Percentiles rank a stretch among this genome's conserved stretches.
Evolutionary conservation across 2,797 vertebrate species (phyloP).

Genomic region (Sebastes matsubarae): DNA sequence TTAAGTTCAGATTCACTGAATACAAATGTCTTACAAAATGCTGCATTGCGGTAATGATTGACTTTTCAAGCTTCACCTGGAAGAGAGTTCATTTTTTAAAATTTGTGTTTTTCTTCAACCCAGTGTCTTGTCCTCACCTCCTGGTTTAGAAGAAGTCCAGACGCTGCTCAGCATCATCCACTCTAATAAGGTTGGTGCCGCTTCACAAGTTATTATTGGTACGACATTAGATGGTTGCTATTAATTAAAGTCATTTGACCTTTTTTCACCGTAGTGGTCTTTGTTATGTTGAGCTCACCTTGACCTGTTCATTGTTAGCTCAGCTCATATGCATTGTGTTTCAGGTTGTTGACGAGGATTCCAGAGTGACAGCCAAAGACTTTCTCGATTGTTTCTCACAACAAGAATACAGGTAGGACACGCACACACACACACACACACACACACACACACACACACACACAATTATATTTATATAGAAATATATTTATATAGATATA

Average conservation of each 20-base stretch:
- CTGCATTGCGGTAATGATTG: neutral
- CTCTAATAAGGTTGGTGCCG: slow-evolving; percentile 58
- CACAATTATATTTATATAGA: neutral
- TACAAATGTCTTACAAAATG: neutral
- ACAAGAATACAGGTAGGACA: slow-evolving; percentile 69
- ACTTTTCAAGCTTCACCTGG: neutral
- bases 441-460: neutral
- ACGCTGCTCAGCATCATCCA: slow-evolving; percentile 59
- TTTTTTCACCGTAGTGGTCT: neutral
- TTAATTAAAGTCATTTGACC: neutral
- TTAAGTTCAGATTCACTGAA: neutral
- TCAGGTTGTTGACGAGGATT: slow-evolving; percentile 58
- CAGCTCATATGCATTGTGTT: slow-evolving; percentile 26
- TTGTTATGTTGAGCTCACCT: neutral
- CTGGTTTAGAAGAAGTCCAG: slow-evolving; percentile 54
- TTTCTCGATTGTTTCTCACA: slow-evolving; percentile 69
- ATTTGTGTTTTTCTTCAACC: neutral
- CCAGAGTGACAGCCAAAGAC: slow-evolving; percentile 56
- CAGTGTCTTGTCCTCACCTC: slow-evolving; percentile 65
- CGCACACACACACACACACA: neutral
- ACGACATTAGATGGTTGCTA: neutral
- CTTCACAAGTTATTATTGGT: neutral
- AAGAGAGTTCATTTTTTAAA: neutral
- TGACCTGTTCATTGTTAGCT: neutral
- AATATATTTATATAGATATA: no score